phyloP scores from a whole-genome alignment of 2,113 vertebrate genomes.

The Crotalus helleri region DNA sequence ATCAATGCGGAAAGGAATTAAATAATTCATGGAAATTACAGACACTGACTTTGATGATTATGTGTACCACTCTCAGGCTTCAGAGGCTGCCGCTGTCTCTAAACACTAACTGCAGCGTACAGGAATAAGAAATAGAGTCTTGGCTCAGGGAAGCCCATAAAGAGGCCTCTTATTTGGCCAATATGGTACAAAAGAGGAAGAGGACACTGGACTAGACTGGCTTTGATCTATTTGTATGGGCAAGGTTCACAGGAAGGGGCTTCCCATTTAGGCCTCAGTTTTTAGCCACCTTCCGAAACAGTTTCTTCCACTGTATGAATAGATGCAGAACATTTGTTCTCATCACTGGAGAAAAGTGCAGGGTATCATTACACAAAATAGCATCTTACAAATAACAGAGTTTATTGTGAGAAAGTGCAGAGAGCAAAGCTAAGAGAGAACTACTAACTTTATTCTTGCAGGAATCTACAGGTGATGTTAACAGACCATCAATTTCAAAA shows the following conservation, averaged over 20 bases:
- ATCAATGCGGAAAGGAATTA: background rate
- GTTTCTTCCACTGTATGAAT: too few species aligned
- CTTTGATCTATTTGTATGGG: background rate
- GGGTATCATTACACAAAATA: background rate
- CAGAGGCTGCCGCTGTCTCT: background rate
- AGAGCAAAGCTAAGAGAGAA: background rate
- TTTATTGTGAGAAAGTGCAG: background rate
- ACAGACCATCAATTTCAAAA: background rate
- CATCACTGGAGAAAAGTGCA: background rate
- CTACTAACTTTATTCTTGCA: background rate
- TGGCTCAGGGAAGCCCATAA: background rate
- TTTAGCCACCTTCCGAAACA: background rate
- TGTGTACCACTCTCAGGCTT: background rate
- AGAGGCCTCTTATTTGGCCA: background rate
- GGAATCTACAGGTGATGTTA: background rate
- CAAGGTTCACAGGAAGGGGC: background rate
- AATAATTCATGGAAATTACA: background rate
- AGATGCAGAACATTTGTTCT: too few species aligned
- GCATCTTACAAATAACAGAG: background rate
- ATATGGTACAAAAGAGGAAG: background rate
- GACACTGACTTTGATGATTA: background rate
- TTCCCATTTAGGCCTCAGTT: background rate
- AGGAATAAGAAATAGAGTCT: background rate
- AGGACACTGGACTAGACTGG: background rate
- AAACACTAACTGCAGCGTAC: background rate